These are phyloP conservation scores for Asbolus verrucosus DNA, from an alignment of 1,140 invertebrate species.

Conservation along the genomic window DNA sequence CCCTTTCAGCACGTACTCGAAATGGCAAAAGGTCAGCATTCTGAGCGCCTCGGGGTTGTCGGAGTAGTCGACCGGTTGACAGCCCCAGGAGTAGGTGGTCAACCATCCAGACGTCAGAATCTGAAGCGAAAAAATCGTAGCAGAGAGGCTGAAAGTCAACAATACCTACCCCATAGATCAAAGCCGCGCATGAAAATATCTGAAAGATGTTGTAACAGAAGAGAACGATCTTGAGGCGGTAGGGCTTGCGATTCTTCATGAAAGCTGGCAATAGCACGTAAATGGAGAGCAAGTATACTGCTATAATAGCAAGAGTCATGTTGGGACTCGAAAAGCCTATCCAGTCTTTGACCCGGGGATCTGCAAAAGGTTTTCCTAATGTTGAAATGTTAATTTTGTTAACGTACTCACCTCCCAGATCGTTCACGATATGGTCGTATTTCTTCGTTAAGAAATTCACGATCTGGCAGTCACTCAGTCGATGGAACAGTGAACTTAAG, in stretches of 20 bases:
- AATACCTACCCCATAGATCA: constrained; percentile 65
- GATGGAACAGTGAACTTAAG: constrained; percentile 10
- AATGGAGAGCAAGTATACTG: constrained; percentile 74
- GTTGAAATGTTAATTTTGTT: too few species aligned
- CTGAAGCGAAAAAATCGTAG: constrained; percentile 1
- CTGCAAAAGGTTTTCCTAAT: constrained; percentile 62
- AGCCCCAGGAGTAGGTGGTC: constrained; percentile 69
- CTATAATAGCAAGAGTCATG: constrained; percentile 68
- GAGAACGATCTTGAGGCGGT: constrained; percentile 70
- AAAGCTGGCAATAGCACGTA: constrained; percentile 73
- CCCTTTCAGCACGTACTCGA: constrained; percentile 67
- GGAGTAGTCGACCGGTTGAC: constrained; percentile 78
- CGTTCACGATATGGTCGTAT: constrained; percentile 24
- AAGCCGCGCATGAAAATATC: constrained; percentile 66
- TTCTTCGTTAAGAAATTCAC: background rate
- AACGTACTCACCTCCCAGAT: constrained; percentile 27
- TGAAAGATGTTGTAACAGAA: constrained; percentile 73
- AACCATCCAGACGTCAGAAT: constrained; percentile 52
- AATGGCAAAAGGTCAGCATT: constrained; percentile 67
- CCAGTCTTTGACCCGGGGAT: constrained; percentile 73
- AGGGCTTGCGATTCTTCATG: constrained; percentile 73
- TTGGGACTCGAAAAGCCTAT: constrained; percentile 69
- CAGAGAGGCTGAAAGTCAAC: too few species aligned
- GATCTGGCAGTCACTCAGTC: constrained; percentile 1
- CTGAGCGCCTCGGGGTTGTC: constrained; percentile 70